Conservation (phyloP, 2,888 invertebrate genomes). For the Netelia virgata region DNA sequence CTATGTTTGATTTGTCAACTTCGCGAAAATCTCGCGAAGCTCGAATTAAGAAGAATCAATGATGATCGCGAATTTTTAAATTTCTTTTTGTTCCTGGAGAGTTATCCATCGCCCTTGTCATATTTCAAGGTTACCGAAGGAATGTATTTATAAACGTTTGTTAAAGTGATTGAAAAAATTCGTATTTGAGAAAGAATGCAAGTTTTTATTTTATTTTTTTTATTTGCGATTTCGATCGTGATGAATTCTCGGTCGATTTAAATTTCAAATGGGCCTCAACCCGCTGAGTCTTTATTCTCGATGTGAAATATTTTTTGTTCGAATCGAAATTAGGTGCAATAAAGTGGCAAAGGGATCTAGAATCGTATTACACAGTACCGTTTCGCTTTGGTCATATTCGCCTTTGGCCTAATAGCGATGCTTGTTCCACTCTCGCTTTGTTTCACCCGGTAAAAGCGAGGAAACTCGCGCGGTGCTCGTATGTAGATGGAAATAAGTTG, state of each 20-base stretch:
- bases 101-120: too few relatives aligned
- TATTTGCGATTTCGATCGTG: too few relatives aligned
- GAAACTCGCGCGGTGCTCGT: conserved; percentile 14
- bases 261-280: too few relatives aligned
- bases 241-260: too few relatives aligned
- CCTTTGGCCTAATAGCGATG: conserved; percentile 27
- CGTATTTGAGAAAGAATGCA: too few relatives aligned
- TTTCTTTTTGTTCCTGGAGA: too few relatives aligned
- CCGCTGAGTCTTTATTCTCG: neutral
- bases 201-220: too few relatives aligned
- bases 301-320: neutral
- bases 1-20: too few relatives aligned
- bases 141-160: neutral
- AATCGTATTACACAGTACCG: neutral
- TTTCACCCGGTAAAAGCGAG: neutral
- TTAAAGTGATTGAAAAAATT: too few relatives aligned
- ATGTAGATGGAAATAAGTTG: conserved; percentile 14
- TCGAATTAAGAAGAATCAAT: too few relatives aligned
- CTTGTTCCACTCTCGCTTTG: conserved; percentile 7
- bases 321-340: neutral
- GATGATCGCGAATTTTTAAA: too few relatives aligned
- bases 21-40: too few relatives aligned
- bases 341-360: neutral
- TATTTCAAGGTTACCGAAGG: neutral
- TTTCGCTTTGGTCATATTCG: neutral